These are phyloP conservation scores for Phalanger gymnotis DNA, from an alignment of 2,797 vertebrate species.

Conservation along the genomic window DNA sequence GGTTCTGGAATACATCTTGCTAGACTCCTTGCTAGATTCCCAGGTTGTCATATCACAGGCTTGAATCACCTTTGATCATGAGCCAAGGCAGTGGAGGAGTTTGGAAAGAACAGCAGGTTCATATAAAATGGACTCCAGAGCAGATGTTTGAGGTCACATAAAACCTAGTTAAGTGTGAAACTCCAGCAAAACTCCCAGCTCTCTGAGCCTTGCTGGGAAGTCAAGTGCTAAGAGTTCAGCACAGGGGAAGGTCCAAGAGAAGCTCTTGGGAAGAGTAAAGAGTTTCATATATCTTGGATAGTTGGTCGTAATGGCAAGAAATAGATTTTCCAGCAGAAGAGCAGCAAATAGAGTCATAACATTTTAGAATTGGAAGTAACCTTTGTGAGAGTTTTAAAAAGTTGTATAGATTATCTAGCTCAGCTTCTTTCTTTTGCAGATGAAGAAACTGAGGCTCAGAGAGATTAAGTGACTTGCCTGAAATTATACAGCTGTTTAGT, in stretches of 20 bases:
- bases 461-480: not conserved
- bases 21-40: not conserved
- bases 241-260: fast-evolving
- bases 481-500: not conserved
- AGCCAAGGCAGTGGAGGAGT: not conserved
- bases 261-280: not conserved
- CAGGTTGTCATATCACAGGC: not conserved
- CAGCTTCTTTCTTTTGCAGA: no score
- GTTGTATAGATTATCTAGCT: no score
- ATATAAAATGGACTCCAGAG: not conserved
- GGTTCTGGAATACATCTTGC: not conserved
- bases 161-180: not conserved
- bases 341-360: not conserved
- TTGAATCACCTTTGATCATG: not conserved
- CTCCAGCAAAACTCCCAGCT: not conserved
- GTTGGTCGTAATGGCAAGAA: not conserved
- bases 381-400: not conserved
- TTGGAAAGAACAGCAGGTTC: not conserved
- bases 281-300: fast-evolving
- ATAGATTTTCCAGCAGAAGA: not conserved
- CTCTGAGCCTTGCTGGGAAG: not conserved
- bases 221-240: not conserved
- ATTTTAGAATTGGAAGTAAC: not conserved
- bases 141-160: not conserved
- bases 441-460: no score